Evolutionary conservation across 2,113 vertebrate species (phyloP), one percentile per base, ranked within the genome.

Genomic region (Apaloderma vittatum): DNA sequence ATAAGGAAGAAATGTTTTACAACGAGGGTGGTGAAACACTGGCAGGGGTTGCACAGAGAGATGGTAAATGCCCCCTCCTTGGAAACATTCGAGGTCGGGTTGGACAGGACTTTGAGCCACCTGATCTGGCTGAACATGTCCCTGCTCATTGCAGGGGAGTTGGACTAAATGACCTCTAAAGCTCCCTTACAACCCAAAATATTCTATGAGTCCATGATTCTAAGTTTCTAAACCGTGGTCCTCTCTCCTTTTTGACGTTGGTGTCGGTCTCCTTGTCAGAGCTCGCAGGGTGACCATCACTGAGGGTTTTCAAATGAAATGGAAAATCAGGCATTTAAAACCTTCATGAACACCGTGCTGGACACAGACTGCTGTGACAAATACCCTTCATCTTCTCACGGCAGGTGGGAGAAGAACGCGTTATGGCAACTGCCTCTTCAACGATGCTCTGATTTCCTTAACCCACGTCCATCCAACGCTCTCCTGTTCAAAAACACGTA

Each of bases 221-320:
- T 40, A 48, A 34, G 40, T 40, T 90, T 57, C 40, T 36, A 76
- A 37, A 13, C 8, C 4, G 0, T 24, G 57, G 32, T 32, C 23
- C 23, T 68, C 48, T 18, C 74, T 30, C 36, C 51, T 66, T 20
- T 32, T 52, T 20, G 36, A 40, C 5, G 15, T 24, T 24, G 26
- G 24, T 11, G 8, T 11, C 51, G 36, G 32, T 17, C 26, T 66
- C 36, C 12, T 36, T 12, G 34, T 62, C 17, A 11, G 30, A 21
- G 11, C n/a, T 11, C 0, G 9, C 1, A 0, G 8, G 27, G 45
- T 52, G 66, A 36, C 1, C 1, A 9, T 45, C 66, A n/a, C 36
- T 9, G 32, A 19, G 36, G 36, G 51, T 23, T 78, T 65, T 72
- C 45, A 3, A 45, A 78, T 37, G 66, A 72, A 85, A 85, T 0